phyloP scores from a whole-genome alignment of 2,113 vertebrate genomes.

The Esox niger region DNA sequence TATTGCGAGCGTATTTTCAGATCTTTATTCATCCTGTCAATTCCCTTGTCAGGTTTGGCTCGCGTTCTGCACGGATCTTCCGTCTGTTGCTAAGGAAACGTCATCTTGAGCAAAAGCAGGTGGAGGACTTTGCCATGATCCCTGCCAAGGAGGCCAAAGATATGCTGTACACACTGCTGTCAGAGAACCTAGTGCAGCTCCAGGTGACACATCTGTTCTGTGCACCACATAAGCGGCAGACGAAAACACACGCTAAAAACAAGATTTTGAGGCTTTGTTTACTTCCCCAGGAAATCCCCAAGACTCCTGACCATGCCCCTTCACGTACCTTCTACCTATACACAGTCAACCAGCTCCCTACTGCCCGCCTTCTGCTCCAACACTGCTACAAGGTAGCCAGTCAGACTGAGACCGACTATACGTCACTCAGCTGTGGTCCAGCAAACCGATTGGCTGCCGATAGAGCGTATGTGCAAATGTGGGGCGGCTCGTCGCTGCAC shows the following conservation, averaged over 20 bases:
- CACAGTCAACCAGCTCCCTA: constrained; percentile 79
- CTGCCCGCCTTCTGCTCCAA: constrained; percentile 84
- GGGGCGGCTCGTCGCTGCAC: too few relatives aligned
- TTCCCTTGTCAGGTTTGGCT: constrained; percentile 80
- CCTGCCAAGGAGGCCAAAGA: constrained; percentile 97
- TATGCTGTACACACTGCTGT: constrained; percentile 94
- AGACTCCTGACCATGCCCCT: constrained; percentile 90
- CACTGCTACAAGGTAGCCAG: constrained; percentile 85
- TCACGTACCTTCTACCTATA: constrained; percentile 95
- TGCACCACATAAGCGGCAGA: background rate
- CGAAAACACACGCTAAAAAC: background rate
- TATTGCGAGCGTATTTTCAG: too few relatives aligned
- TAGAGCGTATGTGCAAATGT: too few relatives aligned
- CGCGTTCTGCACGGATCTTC: constrained; percentile 89
- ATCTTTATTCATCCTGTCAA: background rate
- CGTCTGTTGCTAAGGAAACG: constrained; percentile 84
- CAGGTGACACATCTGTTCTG: constrained; percentile 71
- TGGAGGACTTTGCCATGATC: constrained; percentile 98
- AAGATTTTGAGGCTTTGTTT: background rate
- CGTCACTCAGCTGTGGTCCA: too few relatives aligned
- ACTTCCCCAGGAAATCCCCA: constrained; percentile 85
- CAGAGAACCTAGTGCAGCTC: constrained; percentile 85
- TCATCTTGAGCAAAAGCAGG: constrained; percentile 95
- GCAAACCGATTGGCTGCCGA: too few relatives aligned
- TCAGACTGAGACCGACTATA: background rate